These are phyloP conservation scores for Myxocyprinus asiaticus DNA, from an alignment of 2,113 vertebrate species.

Conservation along the genomic window DNA sequence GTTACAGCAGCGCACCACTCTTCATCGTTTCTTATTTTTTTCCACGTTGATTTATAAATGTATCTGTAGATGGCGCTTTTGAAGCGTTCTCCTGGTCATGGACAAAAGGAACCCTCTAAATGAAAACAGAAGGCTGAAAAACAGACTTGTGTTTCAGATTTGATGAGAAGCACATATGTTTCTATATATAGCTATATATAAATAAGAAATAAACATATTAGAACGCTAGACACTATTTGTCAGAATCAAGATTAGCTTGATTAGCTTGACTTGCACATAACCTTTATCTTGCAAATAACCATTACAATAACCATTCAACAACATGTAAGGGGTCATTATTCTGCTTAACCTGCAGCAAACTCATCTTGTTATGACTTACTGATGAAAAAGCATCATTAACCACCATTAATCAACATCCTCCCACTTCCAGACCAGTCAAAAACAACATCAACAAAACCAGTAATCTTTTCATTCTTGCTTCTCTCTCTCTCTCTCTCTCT, in stretches of 20 bases:
- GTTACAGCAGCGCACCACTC: neutral
- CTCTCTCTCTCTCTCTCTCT: too few relatives aligned
- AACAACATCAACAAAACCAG: neutral
- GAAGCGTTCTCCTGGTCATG: neutral
- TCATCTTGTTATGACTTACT: too few relatives aligned
- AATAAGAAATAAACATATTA: too few relatives aligned
- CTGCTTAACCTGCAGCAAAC: neutral
- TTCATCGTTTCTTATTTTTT: neutral
- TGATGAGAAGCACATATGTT: neutral
- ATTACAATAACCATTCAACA: neutral
- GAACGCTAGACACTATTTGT: neutral
- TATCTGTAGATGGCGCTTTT: constrained; percentile 19
- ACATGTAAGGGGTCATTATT: neutral
- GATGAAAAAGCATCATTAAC: neutral
- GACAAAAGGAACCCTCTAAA: neutral
- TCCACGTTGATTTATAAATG: neutral
- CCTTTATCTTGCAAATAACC: neutral
- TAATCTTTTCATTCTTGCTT: neutral
- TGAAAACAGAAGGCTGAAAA: neutral
- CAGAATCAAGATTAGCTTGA: neutral
- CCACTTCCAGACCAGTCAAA: neutral
- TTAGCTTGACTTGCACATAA: neutral
- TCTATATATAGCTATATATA: too few relatives aligned
- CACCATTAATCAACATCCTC: neutral
- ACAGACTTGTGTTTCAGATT: neutral